phyloP scores from a whole-genome alignment of 2,113 vertebrate genomes.

The Dipodomys spectabilis region DNA sequence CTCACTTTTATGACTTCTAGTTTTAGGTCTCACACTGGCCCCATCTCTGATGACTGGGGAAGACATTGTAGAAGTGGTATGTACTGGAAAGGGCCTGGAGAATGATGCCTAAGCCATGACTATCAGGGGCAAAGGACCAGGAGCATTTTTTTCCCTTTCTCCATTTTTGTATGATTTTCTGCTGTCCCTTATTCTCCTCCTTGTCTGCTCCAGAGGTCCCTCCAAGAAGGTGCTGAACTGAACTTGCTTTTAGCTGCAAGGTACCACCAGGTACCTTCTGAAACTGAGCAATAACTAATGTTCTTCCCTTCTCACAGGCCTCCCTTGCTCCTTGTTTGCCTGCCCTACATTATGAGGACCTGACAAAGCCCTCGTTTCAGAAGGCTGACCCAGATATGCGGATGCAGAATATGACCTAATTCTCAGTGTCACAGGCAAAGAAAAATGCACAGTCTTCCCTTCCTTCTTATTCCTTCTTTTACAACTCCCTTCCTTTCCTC shows the following conservation, averaged over 20 bases:
- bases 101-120: conserved; percentile 22
- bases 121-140: conserved; percentile 37
- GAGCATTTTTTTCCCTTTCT: background rate
- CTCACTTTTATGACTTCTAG: background rate
- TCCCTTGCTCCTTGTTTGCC: background rate
- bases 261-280: background rate
- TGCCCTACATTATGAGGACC: background rate
- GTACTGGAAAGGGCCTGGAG: background rate
- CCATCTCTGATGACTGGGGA: background rate
- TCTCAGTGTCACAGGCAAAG: conserved; percentile 27
- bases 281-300: background rate
- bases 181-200: background rate
- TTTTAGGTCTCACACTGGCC: background rate
- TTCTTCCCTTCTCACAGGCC: background rate
- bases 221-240: background rate
- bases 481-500: background rate
- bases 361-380: background rate
- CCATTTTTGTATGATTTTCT: background rate
- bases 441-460: background rate
- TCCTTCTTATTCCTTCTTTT: conserved; percentile 50
- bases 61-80: background rate
- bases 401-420: background rate
- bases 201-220: background rate
- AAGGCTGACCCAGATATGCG: background rate
- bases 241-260: background rate